Evolutionary conservation across 2,888 invertebrate genomes (phyloP).

Genomic region (Mythimna pallens): DNA sequence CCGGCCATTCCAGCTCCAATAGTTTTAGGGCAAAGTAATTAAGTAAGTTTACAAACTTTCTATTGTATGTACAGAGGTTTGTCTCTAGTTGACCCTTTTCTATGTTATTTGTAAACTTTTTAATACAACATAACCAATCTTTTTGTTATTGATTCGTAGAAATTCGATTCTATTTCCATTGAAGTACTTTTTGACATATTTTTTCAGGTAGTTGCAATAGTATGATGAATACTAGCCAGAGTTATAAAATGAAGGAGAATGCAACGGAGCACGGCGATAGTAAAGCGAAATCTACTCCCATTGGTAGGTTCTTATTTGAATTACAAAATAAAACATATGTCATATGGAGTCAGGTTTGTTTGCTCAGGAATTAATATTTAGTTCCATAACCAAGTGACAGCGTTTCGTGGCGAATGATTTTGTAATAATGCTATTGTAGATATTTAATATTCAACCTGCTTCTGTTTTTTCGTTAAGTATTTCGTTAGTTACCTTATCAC

Average conservation of each 20-base stretch:
- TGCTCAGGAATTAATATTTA: conserved; percentile 5
- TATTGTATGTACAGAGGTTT: conserved; percentile 2
- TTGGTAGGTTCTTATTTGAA: conserved; percentile 74
- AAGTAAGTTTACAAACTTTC: conserved; percentile 40
- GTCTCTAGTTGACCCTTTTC: not conserved
- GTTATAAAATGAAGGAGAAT: conserved; percentile 82
- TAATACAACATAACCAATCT: conserved; percentile 8
- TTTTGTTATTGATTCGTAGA: conserved; percentile 10
- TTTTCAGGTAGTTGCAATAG: conserved; percentile 48
- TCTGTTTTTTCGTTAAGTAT: not conserved
- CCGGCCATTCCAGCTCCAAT: conserved; percentile 59
- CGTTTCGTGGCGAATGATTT: not conserved
- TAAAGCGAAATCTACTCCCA: conserved; percentile 84
- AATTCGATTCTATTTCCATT: conserved; percentile 23
- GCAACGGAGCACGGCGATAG: conserved; percentile 76
- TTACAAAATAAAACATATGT: conserved; percentile 2
- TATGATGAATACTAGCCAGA: conserved; percentile 80
- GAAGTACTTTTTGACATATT: conserved; percentile 21
- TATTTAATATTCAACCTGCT: not conserved
- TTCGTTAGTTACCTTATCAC: not conserved
- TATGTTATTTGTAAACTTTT: not conserved
- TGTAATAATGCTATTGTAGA: not conserved
- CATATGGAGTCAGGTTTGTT: conserved; percentile 15
- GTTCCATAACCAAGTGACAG: not conserved
- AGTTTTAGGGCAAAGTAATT: conserved; percentile 35